Evolutionary conservation across 2,113 vertebrate species (phyloP).

Genomic region (Alexandromys fortis): DNA sequence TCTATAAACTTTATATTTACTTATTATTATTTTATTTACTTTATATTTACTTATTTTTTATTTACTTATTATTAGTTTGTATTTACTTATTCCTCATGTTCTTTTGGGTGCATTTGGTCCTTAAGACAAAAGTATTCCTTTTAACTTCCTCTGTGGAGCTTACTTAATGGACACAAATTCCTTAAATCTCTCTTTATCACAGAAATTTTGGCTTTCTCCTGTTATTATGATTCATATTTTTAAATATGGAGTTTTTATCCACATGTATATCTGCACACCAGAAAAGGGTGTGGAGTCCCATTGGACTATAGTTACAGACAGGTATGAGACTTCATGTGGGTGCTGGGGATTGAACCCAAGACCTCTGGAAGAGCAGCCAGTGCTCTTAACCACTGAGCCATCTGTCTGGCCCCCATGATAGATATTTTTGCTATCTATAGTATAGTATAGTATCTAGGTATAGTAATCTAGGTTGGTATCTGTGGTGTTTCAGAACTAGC

Average conservation of each 20-base stretch:
- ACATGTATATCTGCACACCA: not conserved
- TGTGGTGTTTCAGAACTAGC: not conserved
- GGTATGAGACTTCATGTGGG: not conserved
- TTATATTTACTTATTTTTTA: too few relatives aligned
- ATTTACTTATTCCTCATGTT: not conserved
- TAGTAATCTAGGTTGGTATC: not conserved
- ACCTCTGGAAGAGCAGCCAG: not conserved
- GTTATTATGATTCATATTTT: not conserved
- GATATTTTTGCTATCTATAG: not conserved
- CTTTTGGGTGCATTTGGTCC: not conserved
- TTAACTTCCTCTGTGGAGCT: not conserved
- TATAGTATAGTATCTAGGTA: too few relatives aligned
- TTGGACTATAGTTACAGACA: not conserved
- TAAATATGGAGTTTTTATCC: not conserved
- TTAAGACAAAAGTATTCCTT: not conserved
- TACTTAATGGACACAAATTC: not conserved
- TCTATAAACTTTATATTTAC: not conserved
- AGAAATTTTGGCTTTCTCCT: not conserved
- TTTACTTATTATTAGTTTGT: too few relatives aligned
- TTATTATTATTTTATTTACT: too few relatives aligned
- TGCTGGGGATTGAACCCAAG: not conserved
- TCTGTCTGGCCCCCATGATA: not conserved
- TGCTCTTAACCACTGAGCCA: not conserved
- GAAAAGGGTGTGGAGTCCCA: not conserved
- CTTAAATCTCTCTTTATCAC: not conserved